A percentile compares a stretch with the other conserved stretches of the same genome.
Conservation (phyloP, 2,888 invertebrate species). For the Invenusta paracnida region DNA sequence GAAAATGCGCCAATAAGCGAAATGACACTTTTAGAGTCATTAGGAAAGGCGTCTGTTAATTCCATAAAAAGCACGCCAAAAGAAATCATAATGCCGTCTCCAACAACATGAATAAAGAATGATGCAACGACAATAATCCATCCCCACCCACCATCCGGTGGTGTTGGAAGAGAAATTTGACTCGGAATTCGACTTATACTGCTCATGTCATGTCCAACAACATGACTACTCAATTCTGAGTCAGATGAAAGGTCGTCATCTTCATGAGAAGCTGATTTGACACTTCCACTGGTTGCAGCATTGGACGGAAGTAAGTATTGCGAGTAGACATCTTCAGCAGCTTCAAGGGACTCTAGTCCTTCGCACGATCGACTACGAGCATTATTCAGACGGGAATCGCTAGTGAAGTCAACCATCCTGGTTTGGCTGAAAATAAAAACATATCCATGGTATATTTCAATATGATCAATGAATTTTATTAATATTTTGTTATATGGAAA, state of each 20-base stretch:
- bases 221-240: not conserved
- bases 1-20: not conserved
- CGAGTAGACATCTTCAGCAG: not conserved
- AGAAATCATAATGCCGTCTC: not conserved
- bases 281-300: not conserved
- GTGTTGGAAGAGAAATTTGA: conserved; percentile 47
- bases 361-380: not conserved
- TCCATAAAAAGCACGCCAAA: not conserved
- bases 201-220: not conserved
- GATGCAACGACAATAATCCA: conserved; percentile 55
- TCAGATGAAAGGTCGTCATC: not conserved
- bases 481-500: too few species aligned
- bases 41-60: not conserved
- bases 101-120: conserved; percentile 47
- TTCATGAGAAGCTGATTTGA: not conserved
- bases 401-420: not conserved
- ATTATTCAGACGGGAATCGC: not conserved
- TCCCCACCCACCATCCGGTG: conserved; percentile 57
- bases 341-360: not conserved
- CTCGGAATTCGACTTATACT: not conserved
- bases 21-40: not conserved
- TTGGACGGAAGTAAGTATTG: not conserved
- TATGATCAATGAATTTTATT: too few species aligned
- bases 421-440: too few species aligned
- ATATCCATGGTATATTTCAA: too few species aligned